Conservation (phyloP, 2,888 invertebrate species). For the Microplitis deprimator region DNA sequence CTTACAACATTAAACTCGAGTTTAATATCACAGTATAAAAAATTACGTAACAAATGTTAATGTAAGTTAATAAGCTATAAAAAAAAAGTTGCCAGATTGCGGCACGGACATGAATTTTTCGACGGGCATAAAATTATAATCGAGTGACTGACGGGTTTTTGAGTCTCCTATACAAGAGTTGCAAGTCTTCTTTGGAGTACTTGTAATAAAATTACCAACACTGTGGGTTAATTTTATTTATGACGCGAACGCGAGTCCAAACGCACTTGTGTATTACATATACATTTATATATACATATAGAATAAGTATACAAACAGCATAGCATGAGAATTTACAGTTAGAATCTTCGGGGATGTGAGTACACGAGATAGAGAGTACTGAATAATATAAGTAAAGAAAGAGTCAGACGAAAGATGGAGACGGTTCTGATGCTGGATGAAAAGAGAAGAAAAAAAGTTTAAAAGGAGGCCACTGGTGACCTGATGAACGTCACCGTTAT, state of each 20-base stretch:
- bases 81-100: background rate
- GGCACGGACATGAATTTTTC: background rate
- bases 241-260: slow-evolving; percentile 30
- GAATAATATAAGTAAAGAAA: slow-evolving; percentile 47
- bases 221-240: slow-evolving; percentile 47
- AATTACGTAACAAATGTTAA: background rate
- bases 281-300: background rate
- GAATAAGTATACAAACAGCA: background rate
- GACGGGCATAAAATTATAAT: background rate
- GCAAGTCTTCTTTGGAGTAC: background rate
- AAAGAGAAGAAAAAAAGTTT: slow-evolving; percentile 45
- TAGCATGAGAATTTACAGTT: slow-evolving; percentile 19
- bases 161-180: background rate
- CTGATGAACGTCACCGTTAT: slow-evolving; percentile 67
- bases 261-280: slow-evolving; percentile 43
- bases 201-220: background rate
- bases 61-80: background rate
- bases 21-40: background rate
- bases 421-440: slow-evolving; percentile 14
- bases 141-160: background rate
- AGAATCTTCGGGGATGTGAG: slow-evolving; percentile 40
- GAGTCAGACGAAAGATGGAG: slow-evolving; percentile 44
- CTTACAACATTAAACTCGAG: background rate
- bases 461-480: slow-evolving; percentile 66
- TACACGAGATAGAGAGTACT: slow-evolving; percentile 34